phyloP scores from a whole-genome alignment of 2,113 vertebrate genomes.

The Tor tambroides region DNA sequence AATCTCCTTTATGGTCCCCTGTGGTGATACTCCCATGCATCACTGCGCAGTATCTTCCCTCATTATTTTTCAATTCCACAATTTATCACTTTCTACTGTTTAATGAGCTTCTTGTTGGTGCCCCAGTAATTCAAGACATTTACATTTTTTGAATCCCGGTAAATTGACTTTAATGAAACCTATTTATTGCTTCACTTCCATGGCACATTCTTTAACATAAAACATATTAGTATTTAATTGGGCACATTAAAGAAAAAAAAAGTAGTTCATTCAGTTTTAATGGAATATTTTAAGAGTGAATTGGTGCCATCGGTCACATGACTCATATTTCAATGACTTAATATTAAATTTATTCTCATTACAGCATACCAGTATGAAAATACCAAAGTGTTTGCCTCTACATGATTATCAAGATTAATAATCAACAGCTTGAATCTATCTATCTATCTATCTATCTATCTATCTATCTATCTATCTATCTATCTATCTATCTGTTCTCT shows the following conservation, averaged over 20 bases:
- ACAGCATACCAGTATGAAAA: neutral
- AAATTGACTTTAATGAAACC: conserved; percentile 34
- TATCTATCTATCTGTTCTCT: too few species aligned
- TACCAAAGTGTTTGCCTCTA: neutral
- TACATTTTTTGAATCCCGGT: conserved; percentile 1
- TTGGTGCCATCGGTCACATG: conserved; percentile 16
- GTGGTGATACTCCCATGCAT: conserved; percentile 21
- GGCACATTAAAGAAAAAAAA: neutral
- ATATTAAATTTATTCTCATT: conserved; percentile 4
- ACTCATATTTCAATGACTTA: neutral
- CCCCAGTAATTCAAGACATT: conserved; percentile 23
- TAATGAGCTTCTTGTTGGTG: conserved; percentile 31
- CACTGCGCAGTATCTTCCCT: conserved; percentile 32
- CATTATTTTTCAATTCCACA: conserved; percentile 33
- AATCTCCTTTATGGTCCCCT: conserved; percentile 4
- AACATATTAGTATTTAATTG: conserved; percentile 38
- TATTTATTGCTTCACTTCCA: conserved; percentile 43
- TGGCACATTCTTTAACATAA: conserved; percentile 16
- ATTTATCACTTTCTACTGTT: conserved; percentile 18
- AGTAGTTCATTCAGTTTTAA: neutral
- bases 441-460: too few species aligned
- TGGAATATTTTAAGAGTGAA: neutral
- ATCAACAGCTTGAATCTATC: neutral
- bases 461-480: too few species aligned
- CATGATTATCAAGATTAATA: neutral